Evolutionary conservation across 2,888 invertebrate genomes (phyloP).

Genomic region (Arenicola marina): DNA sequence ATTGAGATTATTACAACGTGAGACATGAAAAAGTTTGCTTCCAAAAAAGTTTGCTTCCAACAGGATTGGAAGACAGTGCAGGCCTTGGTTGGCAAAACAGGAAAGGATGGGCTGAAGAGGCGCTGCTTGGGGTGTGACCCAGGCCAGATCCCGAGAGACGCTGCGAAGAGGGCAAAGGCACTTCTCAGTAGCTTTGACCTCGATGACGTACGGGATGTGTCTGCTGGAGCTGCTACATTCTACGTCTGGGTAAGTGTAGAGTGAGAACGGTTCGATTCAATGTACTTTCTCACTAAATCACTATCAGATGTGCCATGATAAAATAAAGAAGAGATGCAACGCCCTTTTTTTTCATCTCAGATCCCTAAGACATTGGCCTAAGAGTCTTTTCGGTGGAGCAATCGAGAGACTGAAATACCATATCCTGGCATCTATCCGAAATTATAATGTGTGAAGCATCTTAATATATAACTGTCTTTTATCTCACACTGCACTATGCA

Average conservation of each 20-base stretch:
- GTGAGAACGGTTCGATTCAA: background rate
- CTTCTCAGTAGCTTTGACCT: slow-evolving; percentile 41
- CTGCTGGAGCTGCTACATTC: slow-evolving; percentile 56
- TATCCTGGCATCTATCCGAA: too few relatives aligned
- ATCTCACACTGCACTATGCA: background rate
- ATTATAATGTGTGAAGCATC: too few relatives aligned
- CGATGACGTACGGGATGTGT: slow-evolving; percentile 48
- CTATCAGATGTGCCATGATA: too few relatives aligned
- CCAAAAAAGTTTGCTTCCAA: too few relatives aligned
- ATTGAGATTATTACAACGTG: too few relatives aligned
- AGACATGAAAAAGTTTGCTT: too few relatives aligned
- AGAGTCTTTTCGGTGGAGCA: too few relatives aligned
- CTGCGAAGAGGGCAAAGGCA: slow-evolving; percentile 41
- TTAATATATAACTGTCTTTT: too few relatives aligned
- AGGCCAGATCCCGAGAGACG: slow-evolving; percentile 39
- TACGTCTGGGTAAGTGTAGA: slow-evolving; percentile 51
- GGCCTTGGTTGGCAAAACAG: slow-evolving; percentile 51
- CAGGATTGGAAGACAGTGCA: slow-evolving; percentile 49
- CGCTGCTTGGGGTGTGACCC: slow-evolving; percentile 48
- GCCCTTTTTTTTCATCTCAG: too few relatives aligned
- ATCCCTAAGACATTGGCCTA: too few relatives aligned
- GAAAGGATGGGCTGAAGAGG: slow-evolving; percentile 51
- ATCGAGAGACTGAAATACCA: too few relatives aligned
- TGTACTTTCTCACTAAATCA: background rate
- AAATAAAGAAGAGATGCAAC: background rate